Evolutionary conservation across 1,140 invertebrate genomes (phyloP).

Genomic region (Calephelis virginiensis): DNA sequence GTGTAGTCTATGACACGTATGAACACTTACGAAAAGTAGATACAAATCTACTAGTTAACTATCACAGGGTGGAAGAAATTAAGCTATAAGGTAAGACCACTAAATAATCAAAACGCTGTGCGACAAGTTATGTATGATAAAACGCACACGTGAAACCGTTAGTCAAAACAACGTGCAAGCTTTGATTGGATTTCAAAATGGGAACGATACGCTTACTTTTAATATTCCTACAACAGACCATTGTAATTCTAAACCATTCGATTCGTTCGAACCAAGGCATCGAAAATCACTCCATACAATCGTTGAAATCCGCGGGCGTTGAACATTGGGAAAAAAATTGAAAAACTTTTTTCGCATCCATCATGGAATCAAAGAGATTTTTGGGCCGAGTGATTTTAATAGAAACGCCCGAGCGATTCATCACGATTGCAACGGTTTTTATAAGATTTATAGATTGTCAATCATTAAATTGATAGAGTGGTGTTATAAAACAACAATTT

Average conservation of each 20-base stretch:
- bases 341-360: conserved; percentile 35
- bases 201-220: not conserved
- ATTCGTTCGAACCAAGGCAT: conserved; percentile 24
- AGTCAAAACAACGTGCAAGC: not conserved
- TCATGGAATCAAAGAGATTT: conserved; percentile 37
- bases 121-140: not conserved
- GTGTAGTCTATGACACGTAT: no score
- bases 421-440: conserved; percentile 31
- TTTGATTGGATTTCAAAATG: not conserved
- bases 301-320: conserved; percentile 27
- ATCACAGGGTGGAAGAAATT: no score
- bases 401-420: conserved; percentile 29
- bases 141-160: not conserved
- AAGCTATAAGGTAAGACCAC: no score
- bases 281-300: conserved; percentile 34
- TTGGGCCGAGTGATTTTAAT: conserved; percentile 37
- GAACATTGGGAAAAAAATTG: conserved; percentile 32
- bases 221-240: not conserved
- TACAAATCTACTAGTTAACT: no score
- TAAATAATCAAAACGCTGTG: no score
- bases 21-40: no score
- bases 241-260: conserved; percentile 6
- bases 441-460: conserved; percentile 36
- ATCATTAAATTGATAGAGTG: conserved; percentile 32
- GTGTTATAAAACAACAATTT: conserved; percentile 6